Evolutionary conservation across 2,797 vertebrate genomes (phyloP), one percentile per base, ranked within the genome.

Genomic region (Todus mexicanus): DNA sequence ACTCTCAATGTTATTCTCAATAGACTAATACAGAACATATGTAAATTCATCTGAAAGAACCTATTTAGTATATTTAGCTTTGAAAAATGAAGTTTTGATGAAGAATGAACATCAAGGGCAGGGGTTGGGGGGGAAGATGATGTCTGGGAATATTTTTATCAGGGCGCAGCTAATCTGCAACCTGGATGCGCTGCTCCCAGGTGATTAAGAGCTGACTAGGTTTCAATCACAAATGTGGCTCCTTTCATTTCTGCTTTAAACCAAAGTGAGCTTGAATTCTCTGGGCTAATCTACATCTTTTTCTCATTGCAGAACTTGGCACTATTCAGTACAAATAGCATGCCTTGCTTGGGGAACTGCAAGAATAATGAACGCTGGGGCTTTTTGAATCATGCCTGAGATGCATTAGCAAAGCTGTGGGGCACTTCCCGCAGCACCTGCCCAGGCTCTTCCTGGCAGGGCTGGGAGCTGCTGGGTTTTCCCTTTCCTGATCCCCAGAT

Each of bases 41-140:
- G 86, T 89, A 94, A 95, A 89, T 75, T 72, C 65, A 59, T 61
- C 51, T 59, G 8, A 69, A 75, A 77, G 65, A 93, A 89, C 27
- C 74, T 77, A 72, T 66, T 92, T 91, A 72, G 38, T 89, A 51
- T 51, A 61, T 92, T 93, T 65, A 91, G 47, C 31, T 91, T 80
- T 94, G 87, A 92, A 93, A 96, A 93, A 92, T 92, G 91, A 91
- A 85, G 89, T 80, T 93, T 75, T 13, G 65, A 81, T 83, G 89
- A 92, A 51, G 54, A 91, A 89, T 85, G 76, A 85, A 83, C 42
- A 87, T 57, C 61, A 65, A 40, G 76, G 51, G 10, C 7, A 12
- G n/a, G 11, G 14, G 14, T 15, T 56, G 22, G 37, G 27, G 22
- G 14, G 6, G 31, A 37, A 74, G 66, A 78, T 83, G 66, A 78